phyloP scores from a whole-genome alignment of 2,797 vertebrate genomes.

The Protonibea diacanthus region DNA sequence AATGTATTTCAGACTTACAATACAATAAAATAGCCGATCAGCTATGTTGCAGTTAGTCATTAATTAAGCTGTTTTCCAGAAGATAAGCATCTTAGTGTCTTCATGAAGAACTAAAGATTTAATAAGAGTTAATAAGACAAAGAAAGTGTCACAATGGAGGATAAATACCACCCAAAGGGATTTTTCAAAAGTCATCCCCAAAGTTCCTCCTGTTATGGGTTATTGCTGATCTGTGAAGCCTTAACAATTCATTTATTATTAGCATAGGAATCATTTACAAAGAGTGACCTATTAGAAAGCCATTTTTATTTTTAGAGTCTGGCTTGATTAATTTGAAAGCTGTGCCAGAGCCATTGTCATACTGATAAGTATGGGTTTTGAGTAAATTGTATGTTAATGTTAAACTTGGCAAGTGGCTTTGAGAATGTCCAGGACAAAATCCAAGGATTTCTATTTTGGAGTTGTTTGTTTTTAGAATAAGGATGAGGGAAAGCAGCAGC shows the following conservation, averaged over 20 bases:
- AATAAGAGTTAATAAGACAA: not conserved
- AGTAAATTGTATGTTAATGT: not conserved
- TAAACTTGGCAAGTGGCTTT: not conserved
- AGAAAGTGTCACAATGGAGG: not conserved
- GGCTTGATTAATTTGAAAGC: not conserved
- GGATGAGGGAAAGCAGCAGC: constrained; percentile 28
- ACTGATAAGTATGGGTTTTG: not conserved
- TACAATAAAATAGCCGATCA: not conserved
- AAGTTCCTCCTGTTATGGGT: not conserved
- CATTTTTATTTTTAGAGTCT: not conserved
- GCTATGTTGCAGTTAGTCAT: not conserved
- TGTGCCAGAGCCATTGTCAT: not conserved
- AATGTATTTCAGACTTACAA: not conserved
- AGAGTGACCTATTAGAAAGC: not conserved
- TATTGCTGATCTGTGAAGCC: not conserved
- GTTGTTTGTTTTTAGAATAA: not conserved
- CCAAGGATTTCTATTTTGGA: constrained; percentile 4
- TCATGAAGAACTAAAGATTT: not conserved
- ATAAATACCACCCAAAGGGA: not conserved
- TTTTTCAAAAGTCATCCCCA: not conserved
- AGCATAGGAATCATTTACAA: not conserved
- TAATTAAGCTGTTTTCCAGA: not conserved
- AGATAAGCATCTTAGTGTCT: not conserved
- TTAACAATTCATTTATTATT: not conserved
- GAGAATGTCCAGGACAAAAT: not conserved